phyloP scores from a whole-genome alignment of 2,888 invertebrate genomes.

The Scotopteryx bipunctaria region DNA sequence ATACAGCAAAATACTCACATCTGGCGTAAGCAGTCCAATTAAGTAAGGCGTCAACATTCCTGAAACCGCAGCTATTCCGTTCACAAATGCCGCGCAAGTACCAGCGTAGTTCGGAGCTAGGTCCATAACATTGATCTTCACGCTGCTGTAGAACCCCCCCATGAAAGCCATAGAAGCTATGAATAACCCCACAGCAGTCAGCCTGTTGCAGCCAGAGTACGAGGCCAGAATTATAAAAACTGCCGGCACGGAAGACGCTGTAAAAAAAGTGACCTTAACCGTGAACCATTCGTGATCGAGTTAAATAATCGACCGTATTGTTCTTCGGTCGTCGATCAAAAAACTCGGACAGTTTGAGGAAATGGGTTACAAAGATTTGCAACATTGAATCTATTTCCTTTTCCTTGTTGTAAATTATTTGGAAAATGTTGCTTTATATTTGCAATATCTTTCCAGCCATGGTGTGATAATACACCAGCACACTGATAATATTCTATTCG shows the following conservation, averaged over 20 bases:
- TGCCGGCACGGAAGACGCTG: conserved; percentile 86
- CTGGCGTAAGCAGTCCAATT: conserved; percentile 83
- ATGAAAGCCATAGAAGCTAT: conserved; percentile 86
- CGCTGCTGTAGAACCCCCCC: conserved; percentile 87
- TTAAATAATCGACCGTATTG: conserved; percentile 35
- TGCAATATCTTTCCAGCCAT: not conserved
- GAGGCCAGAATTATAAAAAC: conserved; percentile 85
- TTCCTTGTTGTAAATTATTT: conserved; percentile 5
- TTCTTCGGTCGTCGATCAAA: conserved; percentile 26
- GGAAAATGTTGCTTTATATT: not conserved
- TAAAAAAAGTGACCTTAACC: conserved; percentile 46
- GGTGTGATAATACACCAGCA: too few species aligned
- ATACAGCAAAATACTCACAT: conserved; percentile 68
- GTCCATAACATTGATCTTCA: conserved; percentile 86
- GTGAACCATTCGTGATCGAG: conserved; percentile 42
- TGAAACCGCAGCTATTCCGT: conserved; percentile 84
- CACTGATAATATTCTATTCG: too few species aligned
- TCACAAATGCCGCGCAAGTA: conserved; percentile 85
- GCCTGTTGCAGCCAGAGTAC: conserved; percentile 84
- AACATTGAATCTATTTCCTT: conserved; percentile 8
- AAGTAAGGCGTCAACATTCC: conserved; percentile 85
- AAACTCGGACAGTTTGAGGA: conserved; percentile 30
- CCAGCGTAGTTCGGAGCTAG: conserved; percentile 86
- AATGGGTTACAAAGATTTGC: conserved; percentile 21
- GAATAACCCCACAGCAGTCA: conserved; percentile 78